Conservation (phyloP, 2,113 vertebrate genomes). For the Gobio gobio region DNA sequence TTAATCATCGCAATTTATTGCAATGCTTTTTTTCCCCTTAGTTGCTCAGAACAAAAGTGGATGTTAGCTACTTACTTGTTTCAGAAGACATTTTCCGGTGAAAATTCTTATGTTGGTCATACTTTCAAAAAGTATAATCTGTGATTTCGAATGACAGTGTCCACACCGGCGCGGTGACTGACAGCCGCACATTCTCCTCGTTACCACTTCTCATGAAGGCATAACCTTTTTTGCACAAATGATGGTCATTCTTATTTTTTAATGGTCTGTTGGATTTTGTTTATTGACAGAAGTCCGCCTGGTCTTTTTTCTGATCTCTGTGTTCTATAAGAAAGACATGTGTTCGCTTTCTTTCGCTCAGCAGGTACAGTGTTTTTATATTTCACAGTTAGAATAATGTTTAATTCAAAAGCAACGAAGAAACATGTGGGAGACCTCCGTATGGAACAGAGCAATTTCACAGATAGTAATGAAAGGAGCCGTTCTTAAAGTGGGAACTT, state of each 20-base stretch:
- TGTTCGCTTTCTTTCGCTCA: not conserved
- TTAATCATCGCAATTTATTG: no score
- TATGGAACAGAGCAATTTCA: slow-evolving; percentile 7
- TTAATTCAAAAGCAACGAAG: not conserved
- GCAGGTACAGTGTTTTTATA: not conserved
- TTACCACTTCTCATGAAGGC: not conserved
- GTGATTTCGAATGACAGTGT: no score
- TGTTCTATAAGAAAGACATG: not conserved
- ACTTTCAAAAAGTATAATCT: no score
- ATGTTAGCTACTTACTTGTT: no score
- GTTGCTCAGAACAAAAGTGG: no score
- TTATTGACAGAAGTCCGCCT: not conserved
- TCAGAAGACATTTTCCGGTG: no score
- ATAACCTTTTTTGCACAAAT: not conserved
- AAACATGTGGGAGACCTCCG: not conserved
- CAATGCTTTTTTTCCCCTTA: no score
- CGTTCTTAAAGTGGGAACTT: not conserved
- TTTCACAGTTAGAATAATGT: not conserved
- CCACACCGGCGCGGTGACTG: no score
- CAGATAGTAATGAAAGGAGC: not conserved
- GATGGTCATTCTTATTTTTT: not conserved
- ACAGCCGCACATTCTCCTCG: no score
- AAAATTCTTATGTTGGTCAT: no score
- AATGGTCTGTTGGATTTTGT: not conserved
- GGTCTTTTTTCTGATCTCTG: not conserved